These are phyloP conservation scores for Synaphobranchus kaupii DNA, from an alignment of 2,797 vertebrate species.

Conservation along the genomic window DNA sequence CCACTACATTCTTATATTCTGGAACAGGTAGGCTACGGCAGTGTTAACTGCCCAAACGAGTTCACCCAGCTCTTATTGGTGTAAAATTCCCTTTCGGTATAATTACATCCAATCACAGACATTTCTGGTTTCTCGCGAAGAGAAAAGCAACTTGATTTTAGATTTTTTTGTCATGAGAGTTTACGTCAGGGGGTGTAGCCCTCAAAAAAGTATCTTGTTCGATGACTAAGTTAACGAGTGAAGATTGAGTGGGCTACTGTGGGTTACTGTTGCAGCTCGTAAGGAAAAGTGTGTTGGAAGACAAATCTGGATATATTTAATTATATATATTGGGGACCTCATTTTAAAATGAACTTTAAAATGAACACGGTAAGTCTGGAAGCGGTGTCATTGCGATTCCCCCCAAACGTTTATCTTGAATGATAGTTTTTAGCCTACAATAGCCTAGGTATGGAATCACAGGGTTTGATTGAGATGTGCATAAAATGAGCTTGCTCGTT, in stretches of 20 bases:
- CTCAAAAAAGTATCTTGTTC: neutral
- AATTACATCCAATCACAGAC: slow-evolving; percentile 1
- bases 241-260: neutral
- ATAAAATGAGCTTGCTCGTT: neutral
- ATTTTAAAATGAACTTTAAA: slow-evolving; percentile 10
- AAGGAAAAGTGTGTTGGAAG: neutral
- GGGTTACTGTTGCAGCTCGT: neutral
- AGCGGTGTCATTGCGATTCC: neutral
- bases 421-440: neutral
- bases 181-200: slow-evolving; percentile 11
- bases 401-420: neutral
- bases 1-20: neutral
- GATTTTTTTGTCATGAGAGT: neutral
- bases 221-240: neutral
- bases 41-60: neutral
- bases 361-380: slow-evolving; percentile 1
- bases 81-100: neutral
- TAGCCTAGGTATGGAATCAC: neutral
- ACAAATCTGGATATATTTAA: slow-evolving; percentile 2
- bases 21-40: neutral
- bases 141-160: neutral
- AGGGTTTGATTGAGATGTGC: neutral
- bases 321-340: too few species aligned
- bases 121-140: neutral
- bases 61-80: neutral